A percentile compares a stretch with the other conserved stretches of the same genome.
Evolutionary conservation across 2,888 invertebrate genomes (phyloP).

Genomic region (Patella ulyssiponensis): DNA sequence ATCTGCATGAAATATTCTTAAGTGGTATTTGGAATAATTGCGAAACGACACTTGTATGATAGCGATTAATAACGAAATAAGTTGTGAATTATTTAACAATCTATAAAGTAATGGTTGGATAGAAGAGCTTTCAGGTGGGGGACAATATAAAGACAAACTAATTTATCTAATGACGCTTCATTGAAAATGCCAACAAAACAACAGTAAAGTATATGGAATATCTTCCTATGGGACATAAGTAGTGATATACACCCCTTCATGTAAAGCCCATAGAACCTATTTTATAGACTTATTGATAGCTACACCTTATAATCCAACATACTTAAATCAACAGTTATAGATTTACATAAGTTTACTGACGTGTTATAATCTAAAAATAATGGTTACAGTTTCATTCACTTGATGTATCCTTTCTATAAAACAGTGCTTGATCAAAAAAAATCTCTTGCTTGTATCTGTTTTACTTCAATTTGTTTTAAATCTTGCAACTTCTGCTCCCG

Average conservation of each 20-base stretch:
- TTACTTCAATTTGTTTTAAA: too few relatives aligned
- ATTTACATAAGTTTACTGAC: too few relatives aligned
- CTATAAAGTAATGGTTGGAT: not conserved
- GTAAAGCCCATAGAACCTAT: too few relatives aligned
- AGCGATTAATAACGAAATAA: conserved; percentile 30
- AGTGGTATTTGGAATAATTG: conserved; percentile 30
- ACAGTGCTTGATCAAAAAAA: too few relatives aligned
- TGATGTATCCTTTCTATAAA: too few relatives aligned
- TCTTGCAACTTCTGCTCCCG: too few relatives aligned
- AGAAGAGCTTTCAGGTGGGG: not conserved
- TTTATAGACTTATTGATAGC: too few relatives aligned
- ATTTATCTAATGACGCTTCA: not conserved
- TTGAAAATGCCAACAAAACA: conserved; percentile 5
- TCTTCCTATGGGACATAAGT: conserved; percentile 6
- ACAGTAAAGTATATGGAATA: not conserved
- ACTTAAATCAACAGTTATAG: too few relatives aligned
- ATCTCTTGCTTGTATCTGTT: too few relatives aligned
- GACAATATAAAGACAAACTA: not conserved
- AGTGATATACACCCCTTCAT: not conserved
- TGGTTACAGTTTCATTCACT: too few relatives aligned
- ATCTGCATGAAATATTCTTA: conserved; percentile 28
- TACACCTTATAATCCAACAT: too few relatives aligned
- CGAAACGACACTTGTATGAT: conserved; percentile 24
- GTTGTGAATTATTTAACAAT: conserved; percentile 29
- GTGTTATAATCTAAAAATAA: too few relatives aligned